Evolutionary conservation across 2,797 vertebrate genomes (phyloP), one percentile per base, ranked within the genome.

Genomic region (Alcedo atthis): DNA sequence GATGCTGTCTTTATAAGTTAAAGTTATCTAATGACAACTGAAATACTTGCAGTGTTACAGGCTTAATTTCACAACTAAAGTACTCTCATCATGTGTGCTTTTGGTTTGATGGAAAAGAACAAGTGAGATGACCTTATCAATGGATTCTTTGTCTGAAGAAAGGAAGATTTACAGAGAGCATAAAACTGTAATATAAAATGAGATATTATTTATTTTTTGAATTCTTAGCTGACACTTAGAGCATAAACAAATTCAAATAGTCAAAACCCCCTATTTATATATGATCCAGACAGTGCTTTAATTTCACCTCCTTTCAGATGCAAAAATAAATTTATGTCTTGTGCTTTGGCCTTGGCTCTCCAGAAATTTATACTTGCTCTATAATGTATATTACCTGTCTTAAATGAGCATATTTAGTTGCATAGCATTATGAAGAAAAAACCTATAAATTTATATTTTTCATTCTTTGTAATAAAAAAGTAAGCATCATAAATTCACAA

Each of bases 371-470:
- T 43, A 48, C 1, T 40, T 15, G 5, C 24, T 46, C 20, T 15
- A 49, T 49, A 46, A 21, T 24, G 46, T 46, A 46, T 49, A 30
- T 53, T 53, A 26, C 28, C 10, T 28, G 16, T 53, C 30, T 53
- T 28, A 53, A 30, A 53, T 30, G 3, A 67, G 2, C 42, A 1
- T 20, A 70, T 74, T 81, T 74, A 20, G 20, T 66, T 55, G 17
- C 12, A 37, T 15, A 66, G 1, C 0, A 0, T 63, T 30, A 51
- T 37, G n/a, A 46, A 37, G 37, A 37, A 37, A 37, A 37, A 37
- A 37, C 37, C 37, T 37, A 12, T 37, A 37, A 26, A 11, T 5
- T 45, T 43, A 32, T 55, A 28, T 1, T 68, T 55, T 28, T 16
- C 3, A 17, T 62, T 67, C 3, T 54, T 69, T 10, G 3, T 10